Percentiles rank a stretch among this genome's conserved stretches.
These are phyloP conservation scores for Salarias fasciatus DNA, from an alignment of 2,797 vertebrate species.

Conservation along the genomic window DNA sequence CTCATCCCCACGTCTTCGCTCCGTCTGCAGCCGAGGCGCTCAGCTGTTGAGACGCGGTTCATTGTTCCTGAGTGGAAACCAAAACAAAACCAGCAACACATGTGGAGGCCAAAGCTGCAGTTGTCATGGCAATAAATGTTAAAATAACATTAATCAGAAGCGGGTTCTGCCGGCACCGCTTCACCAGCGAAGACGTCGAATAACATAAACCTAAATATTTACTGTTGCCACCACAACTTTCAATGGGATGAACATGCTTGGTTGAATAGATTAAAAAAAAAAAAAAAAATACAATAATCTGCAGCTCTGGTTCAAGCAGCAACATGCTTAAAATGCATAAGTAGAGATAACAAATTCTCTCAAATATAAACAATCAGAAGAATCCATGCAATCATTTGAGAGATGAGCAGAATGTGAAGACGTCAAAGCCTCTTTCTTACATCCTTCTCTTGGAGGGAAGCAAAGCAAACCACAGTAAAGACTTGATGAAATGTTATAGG, in stretches of 20 bases:
- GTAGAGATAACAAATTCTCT: slow-evolving; percentile 9
- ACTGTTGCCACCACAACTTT: slow-evolving; percentile 24
- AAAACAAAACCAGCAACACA: slow-evolving; percentile 45
- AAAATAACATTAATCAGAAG: slow-evolving; percentile 42
- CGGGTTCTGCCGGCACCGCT: slow-evolving; percentile 8
- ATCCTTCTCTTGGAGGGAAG: slow-evolving; percentile 43
- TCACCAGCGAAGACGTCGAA: slow-evolving; percentile 11
- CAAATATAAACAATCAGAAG: slow-evolving; percentile 22
- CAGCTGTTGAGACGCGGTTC: slow-evolving; percentile 45
- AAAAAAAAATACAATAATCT: slow-evolving; percentile 6
- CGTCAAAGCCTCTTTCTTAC: slow-evolving; percentile 25
- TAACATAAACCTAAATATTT: slow-evolving; percentile 36
- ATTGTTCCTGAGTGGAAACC: slow-evolving; percentile 47
- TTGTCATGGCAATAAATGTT: slow-evolving; percentile 33
- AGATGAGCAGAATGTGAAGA: slow-evolving; percentile 17
- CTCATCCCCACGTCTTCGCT: slow-evolving; percentile 36
- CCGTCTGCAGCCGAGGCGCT: slow-evolving; percentile 26
- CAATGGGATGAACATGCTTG: slow-evolving; percentile 8
- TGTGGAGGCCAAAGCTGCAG: slow-evolving; percentile 22
- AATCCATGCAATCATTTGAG: slow-evolving; percentile 8
- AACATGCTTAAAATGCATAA: slow-evolving; percentile 19
- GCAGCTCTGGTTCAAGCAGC: slow-evolving; percentile 10
- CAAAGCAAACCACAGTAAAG: slow-evolving; percentile 75
- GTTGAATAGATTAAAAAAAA: slow-evolving; percentile 1
- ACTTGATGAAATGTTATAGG: slow-evolving; percentile 72